A percentile compares a stretch with the other conserved stretches of the same genome.
Conservation (phyloP, 1,140 invertebrate species). For the Drosophila orosa region DNA sequence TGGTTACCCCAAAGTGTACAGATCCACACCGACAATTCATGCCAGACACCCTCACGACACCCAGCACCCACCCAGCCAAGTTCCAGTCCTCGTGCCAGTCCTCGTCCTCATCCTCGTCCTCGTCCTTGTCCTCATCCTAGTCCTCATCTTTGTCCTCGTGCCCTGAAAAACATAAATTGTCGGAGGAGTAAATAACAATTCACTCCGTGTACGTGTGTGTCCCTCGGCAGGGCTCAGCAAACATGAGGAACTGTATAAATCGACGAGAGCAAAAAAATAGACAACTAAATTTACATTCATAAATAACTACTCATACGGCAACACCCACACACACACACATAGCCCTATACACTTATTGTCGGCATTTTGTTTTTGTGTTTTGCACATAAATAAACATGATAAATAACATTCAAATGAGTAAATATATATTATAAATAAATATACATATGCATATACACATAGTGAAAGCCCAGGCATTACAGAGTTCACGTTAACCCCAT, state of each 20-base stretch:
- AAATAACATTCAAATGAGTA: conserved; percentile 60
- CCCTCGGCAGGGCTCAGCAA: conserved; percentile 33
- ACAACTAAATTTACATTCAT: conserved; percentile 62
- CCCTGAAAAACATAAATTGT: conserved; percentile 39
- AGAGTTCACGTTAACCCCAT: conserved; percentile 25
- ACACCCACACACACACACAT: conserved; percentile 22
- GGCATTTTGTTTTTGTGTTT: conserved; percentile 73
- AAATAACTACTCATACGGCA: conserved; percentile 59
- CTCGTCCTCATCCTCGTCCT: conserved; percentile 22
- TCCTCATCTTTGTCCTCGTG: conserved; percentile 41
- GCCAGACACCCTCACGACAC: conserved; percentile 29
- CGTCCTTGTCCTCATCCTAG: conserved; percentile 14
- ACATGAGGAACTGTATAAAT: conserved; percentile 32
- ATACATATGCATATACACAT: conserved; percentile 45
- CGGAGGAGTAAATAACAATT: conserved; percentile 42
- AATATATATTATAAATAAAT: conserved; percentile 29
- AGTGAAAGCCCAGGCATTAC: conserved; percentile 23
- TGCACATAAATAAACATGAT: conserved; percentile 67
- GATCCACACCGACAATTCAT: conserved; percentile 29
- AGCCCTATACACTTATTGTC: conserved; percentile 59
- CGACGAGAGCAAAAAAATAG: conserved; percentile 22
- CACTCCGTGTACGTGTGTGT: conserved; percentile 39
- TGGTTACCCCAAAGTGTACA: conserved; percentile 47
- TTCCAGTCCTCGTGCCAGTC: neutral
- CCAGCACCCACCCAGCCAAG: conserved; percentile 2